Conservation (phyloP, 1,140 invertebrate species). For the Riptortus pedestris region DNA sequence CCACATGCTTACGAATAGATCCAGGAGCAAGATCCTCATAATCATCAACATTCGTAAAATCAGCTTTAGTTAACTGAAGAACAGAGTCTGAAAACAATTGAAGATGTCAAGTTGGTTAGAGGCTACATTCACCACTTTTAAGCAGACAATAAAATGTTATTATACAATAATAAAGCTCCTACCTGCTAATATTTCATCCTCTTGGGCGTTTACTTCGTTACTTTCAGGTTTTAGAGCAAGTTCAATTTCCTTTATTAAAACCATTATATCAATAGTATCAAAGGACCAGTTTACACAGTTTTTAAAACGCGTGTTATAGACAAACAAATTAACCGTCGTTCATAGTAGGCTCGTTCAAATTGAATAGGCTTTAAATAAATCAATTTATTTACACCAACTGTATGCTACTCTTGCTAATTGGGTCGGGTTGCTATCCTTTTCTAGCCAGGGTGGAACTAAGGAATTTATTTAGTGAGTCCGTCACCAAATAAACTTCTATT, state of each 20-base stretch:
- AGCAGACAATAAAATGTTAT: background rate
- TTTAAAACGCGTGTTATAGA: too few species aligned
- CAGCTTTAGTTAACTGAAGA: constrained; percentile 3
- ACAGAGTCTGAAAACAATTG: constrained; percentile 14
- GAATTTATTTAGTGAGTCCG: too few species aligned
- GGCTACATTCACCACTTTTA: background rate
- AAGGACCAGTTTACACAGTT: too few species aligned
- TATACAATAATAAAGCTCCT: background rate
- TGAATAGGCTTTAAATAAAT: too few species aligned
- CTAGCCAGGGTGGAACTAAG: too few species aligned
- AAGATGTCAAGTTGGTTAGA: background rate
- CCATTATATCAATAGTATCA: constrained; percentile 7
- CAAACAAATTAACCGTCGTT: too few species aligned
- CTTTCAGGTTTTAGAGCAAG: constrained; percentile 6
- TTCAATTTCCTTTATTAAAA: constrained; percentile 23
- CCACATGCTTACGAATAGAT: constrained; percentile 5
- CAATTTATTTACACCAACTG: too few species aligned
- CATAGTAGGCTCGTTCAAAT: too few species aligned
- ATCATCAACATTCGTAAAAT: constrained; percentile 17
- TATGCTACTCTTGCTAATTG: too few species aligned
- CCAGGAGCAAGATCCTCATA: constrained; percentile 13
- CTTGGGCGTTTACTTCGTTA: constrained; percentile 11
- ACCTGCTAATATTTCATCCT: constrained; percentile 19
- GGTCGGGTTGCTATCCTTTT: too few species aligned
- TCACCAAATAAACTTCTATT: too few species aligned